Conservation (phyloP, 2,113 vertebrate genomes). For the Pithys albifrons region DNA sequence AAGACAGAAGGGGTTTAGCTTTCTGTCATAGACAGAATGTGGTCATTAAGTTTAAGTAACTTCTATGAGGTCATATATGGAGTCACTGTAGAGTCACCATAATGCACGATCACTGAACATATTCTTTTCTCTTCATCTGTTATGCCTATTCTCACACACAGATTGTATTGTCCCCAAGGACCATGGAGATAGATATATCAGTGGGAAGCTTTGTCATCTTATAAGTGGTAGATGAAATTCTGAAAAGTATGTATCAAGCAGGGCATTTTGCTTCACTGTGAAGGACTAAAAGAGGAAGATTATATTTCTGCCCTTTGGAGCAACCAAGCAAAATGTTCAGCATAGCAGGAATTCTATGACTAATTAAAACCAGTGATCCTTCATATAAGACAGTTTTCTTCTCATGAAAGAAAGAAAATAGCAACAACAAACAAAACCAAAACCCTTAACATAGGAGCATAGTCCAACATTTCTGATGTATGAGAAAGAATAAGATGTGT, state of each 20-base stretch:
- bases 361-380: not conserved
- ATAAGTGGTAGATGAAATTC: not conserved
- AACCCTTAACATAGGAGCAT: not conserved
- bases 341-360: not conserved
- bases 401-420: not conserved
- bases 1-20: not conserved
- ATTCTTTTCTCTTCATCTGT: not conserved
- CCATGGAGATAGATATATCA: not conserved
- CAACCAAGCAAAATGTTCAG: not conserved
- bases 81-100: not conserved
- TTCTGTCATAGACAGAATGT: not conserved
- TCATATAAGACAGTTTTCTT: not conserved
- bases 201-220: not conserved
- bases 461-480: not conserved
- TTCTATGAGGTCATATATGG: not conserved
- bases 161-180: not conserved
- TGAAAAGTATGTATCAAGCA: not conserved
- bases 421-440: not conserved
- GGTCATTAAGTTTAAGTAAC: not conserved
- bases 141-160: not conserved
- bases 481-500: not conserved
- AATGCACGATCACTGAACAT: not conserved
- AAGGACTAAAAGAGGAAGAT: not conserved
- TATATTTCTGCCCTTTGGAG: not conserved
- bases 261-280: not conserved